Evolutionary conservation across 2,113 vertebrate species (phyloP), one percentile per base, ranked within the genome.

Genomic region (Philantomba maxwellii): DNA sequence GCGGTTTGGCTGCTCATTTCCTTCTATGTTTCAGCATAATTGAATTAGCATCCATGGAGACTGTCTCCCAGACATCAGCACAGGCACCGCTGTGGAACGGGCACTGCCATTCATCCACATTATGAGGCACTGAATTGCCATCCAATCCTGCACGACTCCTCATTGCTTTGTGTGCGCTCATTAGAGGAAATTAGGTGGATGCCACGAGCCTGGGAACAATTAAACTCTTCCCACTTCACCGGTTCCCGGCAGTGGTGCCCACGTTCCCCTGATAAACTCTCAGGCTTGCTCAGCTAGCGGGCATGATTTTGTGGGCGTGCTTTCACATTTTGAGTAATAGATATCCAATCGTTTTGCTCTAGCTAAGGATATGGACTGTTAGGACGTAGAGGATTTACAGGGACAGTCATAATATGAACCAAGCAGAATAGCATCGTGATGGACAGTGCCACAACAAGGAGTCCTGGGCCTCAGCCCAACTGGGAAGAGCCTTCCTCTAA

Each of bases 11-110:
- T 86, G 89, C 86, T 84, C 89, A 78, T 95, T 86, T 78, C 95
- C 90, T 93, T 87, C 51, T 94, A 51, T 93, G 96, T 97, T 97
- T 97, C 96, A 77, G 96, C 91, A 62, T 8, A 75, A 95, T 97
- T 96, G 89, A 97, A 93, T 77, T 5, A 91, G 80, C 95, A 66
- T 88, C 98, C 97, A 93, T 94, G 95, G 96, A 98, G 97, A 33
- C 11, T 51, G 53, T 95, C 98, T 96, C 96, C 97, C 66, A 94
- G 96, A 98, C 93, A 94, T 16, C 23, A 3, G 92, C 81, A 92
- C 77, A 85, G 30, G 80, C 53, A 64, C 66, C 62, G 13, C 70
- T 1, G 14, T 7, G 49, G 58, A 95, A 64, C 58, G 23, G 57
- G 55, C 6, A 0, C 30, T 25, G 73, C 89, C 60, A 90, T 91